Evolutionary conservation across 2,797 vertebrate genomes (phyloP).

Genomic region (Limnodromus scolopaceus): DNA sequence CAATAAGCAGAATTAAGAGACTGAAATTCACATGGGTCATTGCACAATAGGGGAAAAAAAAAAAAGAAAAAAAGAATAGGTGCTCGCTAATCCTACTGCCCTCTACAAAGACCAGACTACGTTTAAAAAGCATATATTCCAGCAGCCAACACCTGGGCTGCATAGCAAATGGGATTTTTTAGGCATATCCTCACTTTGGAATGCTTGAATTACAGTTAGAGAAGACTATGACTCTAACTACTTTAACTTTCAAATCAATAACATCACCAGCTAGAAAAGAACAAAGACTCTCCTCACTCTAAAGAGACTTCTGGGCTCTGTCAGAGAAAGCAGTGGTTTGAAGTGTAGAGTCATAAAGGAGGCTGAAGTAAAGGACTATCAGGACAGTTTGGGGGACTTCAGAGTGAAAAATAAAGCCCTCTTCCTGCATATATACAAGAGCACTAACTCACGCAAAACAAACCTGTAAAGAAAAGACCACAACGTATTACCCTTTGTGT

Average conservation of each 20-base stretch:
- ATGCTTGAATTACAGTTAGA: neutral
- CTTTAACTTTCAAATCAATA: neutral
- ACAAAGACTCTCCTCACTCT: neutral
- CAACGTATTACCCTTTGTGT: neutral
- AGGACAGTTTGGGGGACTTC: neutral
- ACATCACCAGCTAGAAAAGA: neutral
- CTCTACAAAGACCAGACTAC: neutral
- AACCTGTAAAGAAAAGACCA: neutral
- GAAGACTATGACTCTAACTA: neutral
- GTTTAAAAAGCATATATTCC: neutral
- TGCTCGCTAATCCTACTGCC: neutral
- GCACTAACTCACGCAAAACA: neutral
- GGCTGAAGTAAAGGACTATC: neutral
- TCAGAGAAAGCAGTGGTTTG: neutral
- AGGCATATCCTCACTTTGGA: neutral
- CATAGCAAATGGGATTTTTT: neutral
- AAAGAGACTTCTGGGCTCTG: neutral
- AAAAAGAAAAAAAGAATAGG: neutral
- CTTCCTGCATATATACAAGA: neutral
- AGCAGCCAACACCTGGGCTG: neutral
- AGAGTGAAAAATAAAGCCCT: neutral
- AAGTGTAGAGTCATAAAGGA: rapidly evolving
- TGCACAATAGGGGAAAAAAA: neutral
- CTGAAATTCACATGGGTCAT: neutral
- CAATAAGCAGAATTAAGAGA: slow-evolving; percentile 5